Conservation (phyloP, 2,888 invertebrate species). For the Coleophora flavipennella region DNA sequence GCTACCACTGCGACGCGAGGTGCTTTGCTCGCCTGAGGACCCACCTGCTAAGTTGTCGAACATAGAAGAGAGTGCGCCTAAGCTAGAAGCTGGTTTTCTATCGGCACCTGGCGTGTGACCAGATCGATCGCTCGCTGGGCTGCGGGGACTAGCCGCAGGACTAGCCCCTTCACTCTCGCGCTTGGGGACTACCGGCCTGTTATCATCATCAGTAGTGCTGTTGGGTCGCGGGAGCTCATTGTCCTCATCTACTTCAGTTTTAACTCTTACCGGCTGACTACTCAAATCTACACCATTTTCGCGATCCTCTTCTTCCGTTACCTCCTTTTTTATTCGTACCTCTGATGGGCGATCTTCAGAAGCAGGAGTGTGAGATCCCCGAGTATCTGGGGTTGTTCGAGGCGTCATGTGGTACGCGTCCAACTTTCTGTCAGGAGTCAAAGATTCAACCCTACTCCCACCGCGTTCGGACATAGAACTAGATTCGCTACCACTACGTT, state of each 20-base stretch:
- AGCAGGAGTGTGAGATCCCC: slow-evolving; percentile 73
- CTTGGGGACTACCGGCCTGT: slow-evolving; percentile 53
- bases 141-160: slow-evolving; percentile 76
- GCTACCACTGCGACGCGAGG: slow-evolving; percentile 79
- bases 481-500: slow-evolving; percentile 90
- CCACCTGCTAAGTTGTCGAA: slow-evolving; percentile 86
- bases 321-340: slow-evolving; percentile 72
- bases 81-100: slow-evolving; percentile 76
- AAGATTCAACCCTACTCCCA: slow-evolving; percentile 83
- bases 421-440: slow-evolving; percentile 85
- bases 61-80: slow-evolving; percentile 91
- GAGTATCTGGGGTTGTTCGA: slow-evolving; percentile 79
- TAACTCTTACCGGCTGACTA: slow-evolving; percentile 69
- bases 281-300: slow-evolving; percentile 62
- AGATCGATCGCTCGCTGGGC: slow-evolving; percentile 86
- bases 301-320: slow-evolving; percentile 63
- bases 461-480: slow-evolving; percentile 90
- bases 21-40: slow-evolving; percentile 58
- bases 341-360: slow-evolving; percentile 75
- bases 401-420: slow-evolving; percentile 78
- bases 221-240: slow-evolving; percentile 65
- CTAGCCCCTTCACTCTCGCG: slow-evolving; percentile 71
- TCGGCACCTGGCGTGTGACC: slow-evolving; percentile 79
- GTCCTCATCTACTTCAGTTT: slow-evolving; percentile 76
- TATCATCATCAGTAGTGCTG: slow-evolving; percentile 50